Percentiles rank a stretch among this genome's conserved stretches.
phyloP scores from a whole-genome alignment of 1,140 invertebrate genomes.

The Micrasema minimum region DNA sequence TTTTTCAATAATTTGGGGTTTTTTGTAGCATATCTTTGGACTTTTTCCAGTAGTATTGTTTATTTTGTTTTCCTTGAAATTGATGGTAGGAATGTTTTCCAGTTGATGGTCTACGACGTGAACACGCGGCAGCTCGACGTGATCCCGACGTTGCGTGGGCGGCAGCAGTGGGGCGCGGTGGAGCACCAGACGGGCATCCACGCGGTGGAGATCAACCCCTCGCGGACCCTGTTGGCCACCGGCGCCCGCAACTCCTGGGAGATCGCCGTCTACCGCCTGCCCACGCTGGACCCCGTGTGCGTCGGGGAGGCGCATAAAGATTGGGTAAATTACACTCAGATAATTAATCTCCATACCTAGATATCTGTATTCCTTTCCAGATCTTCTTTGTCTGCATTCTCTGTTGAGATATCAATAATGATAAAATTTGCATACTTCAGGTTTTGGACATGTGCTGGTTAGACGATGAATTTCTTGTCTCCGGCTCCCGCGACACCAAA shows the following conservation, averaged over 20 bases:
- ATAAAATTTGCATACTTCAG: constrained; percentile 54
- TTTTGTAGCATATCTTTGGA: too few relatives aligned
- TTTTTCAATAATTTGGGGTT: too few relatives aligned
- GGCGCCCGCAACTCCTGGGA: constrained; percentile 93
- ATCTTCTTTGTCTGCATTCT: too few relatives aligned
- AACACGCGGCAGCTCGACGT: constrained; percentile 81
- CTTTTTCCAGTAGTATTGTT: too few relatives aligned
- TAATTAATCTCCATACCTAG: too few relatives aligned
- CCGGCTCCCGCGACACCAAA: constrained; percentile 90
- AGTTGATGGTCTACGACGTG: constrained; percentile 88
- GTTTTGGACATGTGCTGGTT: constrained; percentile 95
- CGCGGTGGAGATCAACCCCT: constrained; percentile 94
- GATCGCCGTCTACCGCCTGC: constrained; percentile 91
- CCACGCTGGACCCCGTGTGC: constrained; percentile 92
- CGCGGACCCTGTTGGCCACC: constrained; percentile 88
- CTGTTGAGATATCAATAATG: too few relatives aligned
- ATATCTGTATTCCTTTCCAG: too few relatives aligned
- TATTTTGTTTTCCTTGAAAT: too few relatives aligned
- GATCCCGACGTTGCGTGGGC: constrained; percentile 83
- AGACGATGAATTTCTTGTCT: constrained; percentile 94
- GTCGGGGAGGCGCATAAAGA: constrained; percentile 96
- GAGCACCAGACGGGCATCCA: constrained; percentile 91
- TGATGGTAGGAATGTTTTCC: too few relatives aligned
- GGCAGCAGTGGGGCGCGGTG: constrained; percentile 67
- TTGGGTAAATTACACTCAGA: too few relatives aligned